Evolutionary conservation across 2,113 vertebrate genomes (phyloP).

Genomic region (Litocranius walleri): DNA sequence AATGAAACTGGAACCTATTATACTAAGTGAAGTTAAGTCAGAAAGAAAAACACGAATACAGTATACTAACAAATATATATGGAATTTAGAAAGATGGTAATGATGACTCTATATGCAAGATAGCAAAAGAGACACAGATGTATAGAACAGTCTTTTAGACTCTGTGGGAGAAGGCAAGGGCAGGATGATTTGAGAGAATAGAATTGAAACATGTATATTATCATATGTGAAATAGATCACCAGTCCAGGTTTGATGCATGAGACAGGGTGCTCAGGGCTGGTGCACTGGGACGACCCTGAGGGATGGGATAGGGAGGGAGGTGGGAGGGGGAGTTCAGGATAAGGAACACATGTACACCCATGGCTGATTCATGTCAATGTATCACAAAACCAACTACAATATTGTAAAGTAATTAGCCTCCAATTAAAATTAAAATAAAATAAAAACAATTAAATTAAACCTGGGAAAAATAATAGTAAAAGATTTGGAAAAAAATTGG

Average conservation of each 20-base stretch:
- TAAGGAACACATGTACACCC: not conserved
- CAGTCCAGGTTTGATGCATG: not conserved
- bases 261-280: not conserved
- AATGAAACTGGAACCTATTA: not conserved
- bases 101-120: not conserved
- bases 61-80: not conserved
- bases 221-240: not conserved
- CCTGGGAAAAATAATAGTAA: not conserved
- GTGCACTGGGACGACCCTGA: not conserved
- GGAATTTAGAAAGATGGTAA: not conserved
- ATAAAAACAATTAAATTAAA: conserved; percentile 15
- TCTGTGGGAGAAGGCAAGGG: not conserved
- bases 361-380: not conserved
- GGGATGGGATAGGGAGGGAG: not conserved
- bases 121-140: not conserved
- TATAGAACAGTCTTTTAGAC: not conserved
- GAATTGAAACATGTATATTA: not conserved
- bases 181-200: not conserved
- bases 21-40: not conserved
- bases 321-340: not conserved
- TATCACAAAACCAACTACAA: not conserved
- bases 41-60: not conserved
- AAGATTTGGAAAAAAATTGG: not conserved
- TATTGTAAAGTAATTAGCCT: not conserved
- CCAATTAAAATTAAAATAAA: not conserved